Evolutionary conservation across 2,113 vertebrate genomes (phyloP), one percentile per base, ranked within the genome.

Genomic region (Cottus gobio): DNA sequence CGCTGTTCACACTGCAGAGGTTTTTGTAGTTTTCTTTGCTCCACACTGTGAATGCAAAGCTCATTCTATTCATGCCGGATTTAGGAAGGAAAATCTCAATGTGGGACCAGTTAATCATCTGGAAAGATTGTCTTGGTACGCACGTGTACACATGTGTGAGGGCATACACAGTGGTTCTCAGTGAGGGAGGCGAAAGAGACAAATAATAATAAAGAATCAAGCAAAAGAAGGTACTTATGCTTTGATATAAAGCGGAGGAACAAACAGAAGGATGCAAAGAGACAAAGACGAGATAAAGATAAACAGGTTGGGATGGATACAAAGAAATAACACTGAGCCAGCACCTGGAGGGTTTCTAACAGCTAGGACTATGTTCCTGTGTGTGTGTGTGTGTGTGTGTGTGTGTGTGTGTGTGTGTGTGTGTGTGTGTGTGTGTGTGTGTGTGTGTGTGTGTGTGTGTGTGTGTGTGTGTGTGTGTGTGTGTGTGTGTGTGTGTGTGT

Each of bases 341-440:
- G 80, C 72, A 69, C 89, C 76, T 90, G 79, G 82, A 75, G 84
- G 52, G 54, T 42, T 65, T 42, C 63, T 67, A 54, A 79, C 77
- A 79, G 76, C 87, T 79, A 71, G 81, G 83, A 89, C 71, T 24
- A 26, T 81, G 87, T 89, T 79, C 62, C 67, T 89, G 82, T 85
- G n/a, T 75, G 9, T 42, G 11, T 44, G 80, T 28, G 10, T 61
- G 79, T 56, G 77, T 58, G 79, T 72, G 71, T 77, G 67, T 82
- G 71, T 69, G 67, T 24, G 12, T 54, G 44, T 36, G 31, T 34
- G 36, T 71, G 52, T 28, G 39, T 44, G 39, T 48, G 26, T 65
- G 37, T 26, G 37, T 18, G 37, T 44, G 63, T 16, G 79, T 57
- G 44, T 0, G 20, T 61, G 48, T 73, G 77, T 75, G 9, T 42